Evolutionary conservation across 92 coral and sea anemone species (phyloP).

Genomic region (Chrysogorgia sp.): DNA sequence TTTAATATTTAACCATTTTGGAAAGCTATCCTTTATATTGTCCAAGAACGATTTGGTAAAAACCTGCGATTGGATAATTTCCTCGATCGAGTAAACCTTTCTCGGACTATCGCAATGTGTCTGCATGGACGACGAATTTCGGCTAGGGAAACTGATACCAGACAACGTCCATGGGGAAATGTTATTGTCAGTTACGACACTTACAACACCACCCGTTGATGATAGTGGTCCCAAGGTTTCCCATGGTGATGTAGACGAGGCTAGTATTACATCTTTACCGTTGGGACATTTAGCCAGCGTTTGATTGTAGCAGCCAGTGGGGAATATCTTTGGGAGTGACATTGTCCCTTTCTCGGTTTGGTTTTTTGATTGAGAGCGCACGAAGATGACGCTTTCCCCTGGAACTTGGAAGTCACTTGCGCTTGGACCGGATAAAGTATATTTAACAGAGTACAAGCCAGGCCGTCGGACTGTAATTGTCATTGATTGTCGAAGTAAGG

Average conservation of each 20-base stretch:
- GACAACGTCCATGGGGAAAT: slow-evolving; percentile 52
- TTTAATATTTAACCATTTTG: slow-evolving; percentile 61
- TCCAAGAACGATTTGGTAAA: slow-evolving; percentile 55
- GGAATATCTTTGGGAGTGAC: slow-evolving; percentile 17
- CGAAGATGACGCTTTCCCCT: slow-evolving; percentile 55
- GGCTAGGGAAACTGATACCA: slow-evolving; percentile 49
- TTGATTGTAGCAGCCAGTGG: slow-evolving; percentile 60
- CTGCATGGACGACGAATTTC: not conserved
- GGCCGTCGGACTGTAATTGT: slow-evolving; percentile 51
- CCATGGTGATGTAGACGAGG: slow-evolving; percentile 65
- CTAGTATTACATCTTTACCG: slow-evolving; percentile 25
- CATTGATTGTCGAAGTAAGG: slow-evolving; percentile 18
- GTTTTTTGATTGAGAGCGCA: slow-evolving; percentile 30
- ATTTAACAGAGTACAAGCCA: slow-evolving; percentile 62
- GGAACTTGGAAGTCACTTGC: slow-evolving; percentile 44
- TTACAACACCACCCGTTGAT: slow-evolving; percentile 59
- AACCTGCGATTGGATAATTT: not conserved
- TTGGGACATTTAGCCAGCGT: slow-evolving; percentile 46
- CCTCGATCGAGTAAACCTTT: not conserved
- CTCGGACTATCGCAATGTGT: not conserved
- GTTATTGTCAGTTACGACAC: slow-evolving; percentile 22
- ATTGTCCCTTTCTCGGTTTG: slow-evolving; percentile 13
- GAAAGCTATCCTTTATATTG: slow-evolving; percentile 50
- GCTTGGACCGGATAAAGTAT: slow-evolving; percentile 63
- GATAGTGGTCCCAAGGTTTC: slow-evolving; percentile 7